Evolutionary conservation across 2,113 vertebrate genomes (phyloP), one percentile per base, ranked within the genome.

Genomic region (Leucopternis melanops): DNA sequence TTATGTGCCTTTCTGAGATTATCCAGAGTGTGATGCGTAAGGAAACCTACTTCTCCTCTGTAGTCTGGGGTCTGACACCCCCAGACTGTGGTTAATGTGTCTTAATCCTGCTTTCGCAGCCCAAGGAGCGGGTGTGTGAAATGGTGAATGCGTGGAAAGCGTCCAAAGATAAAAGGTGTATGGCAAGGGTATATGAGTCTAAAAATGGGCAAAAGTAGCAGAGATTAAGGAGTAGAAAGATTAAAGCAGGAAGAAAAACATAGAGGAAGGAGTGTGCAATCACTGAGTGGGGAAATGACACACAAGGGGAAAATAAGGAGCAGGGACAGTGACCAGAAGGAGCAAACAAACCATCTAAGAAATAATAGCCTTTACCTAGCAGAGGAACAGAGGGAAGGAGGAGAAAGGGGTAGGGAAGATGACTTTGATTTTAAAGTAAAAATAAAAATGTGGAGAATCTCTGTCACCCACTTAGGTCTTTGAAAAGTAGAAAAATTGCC

Each of bases 11-110:
- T 92, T 75, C 67, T 79, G 65, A 50, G 38, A 34, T 58, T 74
- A 79, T 55, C 18, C 50, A 83, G n/a, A n/a, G 20, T 27, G 11
- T 32, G 23, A 63, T 31, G 19, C 0, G 0, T 47, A 61, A n/a
- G 31, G 18, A 85, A 90, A 66, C 2, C 10, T 66, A 34, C 29
- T 86, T 42, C n/a, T 78, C 4, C 31, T 57, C 31, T 69, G 38
- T 72, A 32, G 2, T 49, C 7, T 34, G 47, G 18, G 18, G 4
- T 47, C 38, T 72, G 73, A 44, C 13, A 44, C 1, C 3, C 8
- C 52, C 16, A 49, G 10, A 22, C 6, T 57, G n/a, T 20, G 44
- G 38, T 38, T 52, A 67, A 17, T 26, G 16, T 42, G 42, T 77
- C 18, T 23, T 79, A 67, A 81, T 59, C 23, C 45, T 67, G 23